phyloP scores from a whole-genome alignment of 2,113 vertebrate genomes.

The Apus apus region DNA sequence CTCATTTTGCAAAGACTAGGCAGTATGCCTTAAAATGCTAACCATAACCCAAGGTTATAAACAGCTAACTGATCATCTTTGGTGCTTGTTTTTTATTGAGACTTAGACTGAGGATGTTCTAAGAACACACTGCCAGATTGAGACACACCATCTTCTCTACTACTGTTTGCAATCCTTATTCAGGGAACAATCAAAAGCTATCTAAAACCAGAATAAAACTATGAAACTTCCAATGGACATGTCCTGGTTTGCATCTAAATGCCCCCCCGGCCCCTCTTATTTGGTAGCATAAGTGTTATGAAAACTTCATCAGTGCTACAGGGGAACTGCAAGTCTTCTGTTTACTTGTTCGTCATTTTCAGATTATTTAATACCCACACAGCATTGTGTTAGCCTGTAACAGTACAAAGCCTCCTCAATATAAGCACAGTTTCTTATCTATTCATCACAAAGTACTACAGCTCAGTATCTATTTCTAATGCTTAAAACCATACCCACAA shows the following conservation, averaged over 20 bases:
- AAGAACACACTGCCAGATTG: neutral
- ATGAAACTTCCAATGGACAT: neutral
- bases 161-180: neutral
- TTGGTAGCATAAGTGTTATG: neutral
- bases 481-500: neutral
- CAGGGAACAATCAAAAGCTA: neutral
- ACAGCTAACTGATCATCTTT: neutral
- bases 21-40: neutral
- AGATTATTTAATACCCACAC: neutral
- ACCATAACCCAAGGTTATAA: neutral
- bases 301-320: neutral
- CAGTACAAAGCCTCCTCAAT: neutral
- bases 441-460: neutral
- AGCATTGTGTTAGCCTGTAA: neutral
- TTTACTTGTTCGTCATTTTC: neutral
- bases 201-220: neutral
- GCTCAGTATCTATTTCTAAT: neutral
- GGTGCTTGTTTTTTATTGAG: neutral
- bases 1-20: neutral
- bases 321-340: neutral
- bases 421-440: neutral
- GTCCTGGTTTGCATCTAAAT: neutral
- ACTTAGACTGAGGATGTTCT: neutral
- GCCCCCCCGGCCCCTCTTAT: no score
- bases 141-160: neutral